A percentile compares a stretch with the other conserved stretches of the same genome.
These are phyloP conservation scores for Lissocephala sabroskyi DNA, from an alignment of 2,888 invertebrate species.

Conservation along the genomic window DNA sequence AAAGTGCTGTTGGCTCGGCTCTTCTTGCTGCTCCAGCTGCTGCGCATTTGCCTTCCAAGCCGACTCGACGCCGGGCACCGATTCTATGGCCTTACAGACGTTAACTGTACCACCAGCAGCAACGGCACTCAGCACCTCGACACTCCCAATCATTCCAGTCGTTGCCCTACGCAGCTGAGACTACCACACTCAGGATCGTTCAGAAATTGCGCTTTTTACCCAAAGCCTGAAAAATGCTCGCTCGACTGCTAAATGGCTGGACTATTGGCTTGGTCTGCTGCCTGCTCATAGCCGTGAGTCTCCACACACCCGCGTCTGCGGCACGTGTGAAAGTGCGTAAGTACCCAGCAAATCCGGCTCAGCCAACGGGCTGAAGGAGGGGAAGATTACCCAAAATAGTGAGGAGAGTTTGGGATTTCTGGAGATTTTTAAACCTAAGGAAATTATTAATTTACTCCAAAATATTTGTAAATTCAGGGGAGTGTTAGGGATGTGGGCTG, in stretches of 20 bases:
- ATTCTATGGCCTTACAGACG: constrained; percentile 36
- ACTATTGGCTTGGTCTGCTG: constrained; percentile 28
- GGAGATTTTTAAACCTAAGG: no score
- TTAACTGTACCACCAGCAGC: constrained; percentile 24
- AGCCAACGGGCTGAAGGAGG: no score
- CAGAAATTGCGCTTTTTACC: not conserved
- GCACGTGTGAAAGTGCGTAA: constrained; percentile 44
- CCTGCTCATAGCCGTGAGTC: constrained; percentile 25
- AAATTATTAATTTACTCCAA: no score
- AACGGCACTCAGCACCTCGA: constrained; percentile 11
- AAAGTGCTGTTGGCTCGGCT: no score
- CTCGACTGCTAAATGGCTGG: no score
- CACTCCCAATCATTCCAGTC: not conserved
- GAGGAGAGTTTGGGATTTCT: no score
- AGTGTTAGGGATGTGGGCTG: no score
- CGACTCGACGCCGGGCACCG: constrained; percentile 21
- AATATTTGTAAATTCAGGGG: no score
- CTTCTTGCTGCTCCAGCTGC: constrained; percentile 28
- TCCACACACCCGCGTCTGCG: constrained; percentile 22
- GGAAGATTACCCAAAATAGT: no score
- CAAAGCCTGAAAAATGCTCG: not conserved
- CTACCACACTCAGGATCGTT: not conserved
- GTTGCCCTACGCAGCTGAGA: not conserved
- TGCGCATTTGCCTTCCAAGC: constrained; percentile 49
- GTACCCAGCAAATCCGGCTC: constrained; percentile 9